Evolutionary conservation across 2,113 vertebrate genomes (phyloP), one percentile per base, ranked within the genome.

Genomic region (Mixornis gularis): DNA sequence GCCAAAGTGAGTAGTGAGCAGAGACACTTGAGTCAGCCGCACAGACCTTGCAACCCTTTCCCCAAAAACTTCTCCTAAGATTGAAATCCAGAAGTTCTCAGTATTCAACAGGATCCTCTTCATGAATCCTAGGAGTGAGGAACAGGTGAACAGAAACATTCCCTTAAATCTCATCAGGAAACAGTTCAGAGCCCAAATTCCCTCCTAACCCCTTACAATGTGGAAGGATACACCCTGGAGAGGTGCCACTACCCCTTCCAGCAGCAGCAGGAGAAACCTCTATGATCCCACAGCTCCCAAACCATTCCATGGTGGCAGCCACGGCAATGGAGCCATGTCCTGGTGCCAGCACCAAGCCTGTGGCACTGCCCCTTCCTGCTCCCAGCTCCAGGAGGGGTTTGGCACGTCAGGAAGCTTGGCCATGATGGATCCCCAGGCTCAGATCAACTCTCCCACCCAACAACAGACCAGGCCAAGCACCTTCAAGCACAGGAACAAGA

Each of bases 351-450:
- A 44, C 32, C 6, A 3, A 27, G 10, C 15, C 7, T 6, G 24
- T 34, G 56, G 43, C 82, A 48, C 72, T 63, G 52, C 8, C 16
- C 49, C 71, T 56, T 10, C 25, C 58, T 40, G 83, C 76, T 77
- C 59, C 13, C 41, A 10, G 32, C 58, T 24, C 56, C 80, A 30
- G 3, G 27, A 58, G 26, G 68, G 59, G 15, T 29, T 69, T 44
- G 59, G 41, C 36, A 41, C 0, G 0, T 9, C 3, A 3, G 51
- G 36, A 56, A 79, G 34, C 41, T 58, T 2, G 0, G 38, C 29
- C 7, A 3, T 0, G 15, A 44, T 9, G 77, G 13, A 27, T 79
- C 53, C 46, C 24, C 30, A n/a, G 71, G 64, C 55, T 65, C 66
- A 71, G 73, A 26, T 41, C 29, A 46, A 46, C 0, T 0, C 18